Conservation (phyloP, 2,797 vertebrate genomes). For the Anniella stebbinsi region DNA sequence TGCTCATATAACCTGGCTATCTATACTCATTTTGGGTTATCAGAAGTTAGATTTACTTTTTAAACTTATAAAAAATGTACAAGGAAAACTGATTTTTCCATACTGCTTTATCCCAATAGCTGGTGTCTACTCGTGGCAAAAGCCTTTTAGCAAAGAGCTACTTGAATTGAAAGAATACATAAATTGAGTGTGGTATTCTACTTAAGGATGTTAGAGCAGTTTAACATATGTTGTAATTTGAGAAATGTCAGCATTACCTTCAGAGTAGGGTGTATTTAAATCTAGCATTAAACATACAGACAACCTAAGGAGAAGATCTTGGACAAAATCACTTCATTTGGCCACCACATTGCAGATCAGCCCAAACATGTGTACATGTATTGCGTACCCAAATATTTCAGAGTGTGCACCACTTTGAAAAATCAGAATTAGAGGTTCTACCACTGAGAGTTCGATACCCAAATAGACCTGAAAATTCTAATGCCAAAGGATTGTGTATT, state of each 20-base stretch:
- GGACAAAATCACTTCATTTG: rapidly evolving
- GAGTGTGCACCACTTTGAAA: rapidly evolving
- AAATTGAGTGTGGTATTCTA: rapidly evolving
- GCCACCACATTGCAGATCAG: background rate
- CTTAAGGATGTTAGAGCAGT: rapidly evolving
- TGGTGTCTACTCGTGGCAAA: background rate
- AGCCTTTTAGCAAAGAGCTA: background rate
- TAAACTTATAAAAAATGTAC: background rate
- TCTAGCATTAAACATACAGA: rapidly evolving
- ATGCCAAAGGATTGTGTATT: slow-evolving; percentile 26
- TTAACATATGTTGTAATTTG: rapidly evolving
- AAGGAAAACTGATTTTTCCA: slow-evolving; percentile 24
- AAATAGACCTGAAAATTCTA: slow-evolving; percentile 41
- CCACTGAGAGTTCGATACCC: background rate
- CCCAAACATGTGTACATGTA: rapidly evolving
- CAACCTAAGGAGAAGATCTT: rapidly evolving
- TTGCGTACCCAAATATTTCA: background rate
- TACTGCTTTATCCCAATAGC: background rate
- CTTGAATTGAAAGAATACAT: background rate
- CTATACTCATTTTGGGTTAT: background rate
- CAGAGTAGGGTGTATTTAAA: background rate
- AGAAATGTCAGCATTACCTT: background rate
- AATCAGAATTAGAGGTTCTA: background rate
- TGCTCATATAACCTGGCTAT: background rate
- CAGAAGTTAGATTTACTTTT: background rate